Percentiles rank a stretch among this genome's conserved stretches.
Evolutionary conservation across 2,797 vertebrate genomes (phyloP).

Genomic region (Argya squamiceps): DNA sequence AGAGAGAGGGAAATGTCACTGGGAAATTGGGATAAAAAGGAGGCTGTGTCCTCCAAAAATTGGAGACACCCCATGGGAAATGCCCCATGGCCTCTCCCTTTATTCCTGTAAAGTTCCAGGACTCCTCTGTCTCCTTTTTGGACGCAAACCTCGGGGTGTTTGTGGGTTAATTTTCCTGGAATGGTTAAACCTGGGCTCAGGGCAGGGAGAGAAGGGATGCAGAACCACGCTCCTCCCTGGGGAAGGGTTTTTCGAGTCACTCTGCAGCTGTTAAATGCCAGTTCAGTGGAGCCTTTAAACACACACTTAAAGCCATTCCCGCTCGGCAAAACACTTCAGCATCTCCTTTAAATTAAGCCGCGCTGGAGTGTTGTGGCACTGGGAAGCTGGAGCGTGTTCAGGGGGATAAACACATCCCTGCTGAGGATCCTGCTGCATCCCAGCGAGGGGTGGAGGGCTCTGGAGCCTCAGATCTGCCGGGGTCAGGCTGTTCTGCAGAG

Average conservation of each 20-base stretch:
- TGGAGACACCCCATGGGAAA: too few relatives aligned
- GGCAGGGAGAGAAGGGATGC: not conserved
- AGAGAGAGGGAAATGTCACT: not conserved
- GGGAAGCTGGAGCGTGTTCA: not conserved
- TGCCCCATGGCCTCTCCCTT: not conserved
- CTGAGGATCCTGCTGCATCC: not conserved
- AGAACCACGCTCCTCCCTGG: not conserved
- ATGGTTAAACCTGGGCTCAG: not conserved
- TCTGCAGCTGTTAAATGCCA: constrained; percentile 18
- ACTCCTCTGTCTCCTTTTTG: not conserved
- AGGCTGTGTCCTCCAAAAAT: too few relatives aligned
- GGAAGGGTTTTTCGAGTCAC: not conserved
- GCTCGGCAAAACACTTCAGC: constrained; percentile 12
- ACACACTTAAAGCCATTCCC: not conserved
- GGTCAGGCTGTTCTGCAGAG: accelerated
- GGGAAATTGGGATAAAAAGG: too few relatives aligned
- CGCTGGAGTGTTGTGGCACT: not conserved
- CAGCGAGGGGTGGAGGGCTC: not conserved
- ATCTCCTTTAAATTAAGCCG: not conserved
- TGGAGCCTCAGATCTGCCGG: not conserved
- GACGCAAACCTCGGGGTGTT: not conserved
- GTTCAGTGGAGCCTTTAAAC: constrained; percentile 16
- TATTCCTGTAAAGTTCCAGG: accelerated
- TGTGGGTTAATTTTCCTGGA: not conserved
- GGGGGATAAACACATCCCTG: not conserved